phyloP scores from a whole-genome alignment of 2,797 vertebrate genomes.

The Urocyon cinereoargenteus region DNA sequence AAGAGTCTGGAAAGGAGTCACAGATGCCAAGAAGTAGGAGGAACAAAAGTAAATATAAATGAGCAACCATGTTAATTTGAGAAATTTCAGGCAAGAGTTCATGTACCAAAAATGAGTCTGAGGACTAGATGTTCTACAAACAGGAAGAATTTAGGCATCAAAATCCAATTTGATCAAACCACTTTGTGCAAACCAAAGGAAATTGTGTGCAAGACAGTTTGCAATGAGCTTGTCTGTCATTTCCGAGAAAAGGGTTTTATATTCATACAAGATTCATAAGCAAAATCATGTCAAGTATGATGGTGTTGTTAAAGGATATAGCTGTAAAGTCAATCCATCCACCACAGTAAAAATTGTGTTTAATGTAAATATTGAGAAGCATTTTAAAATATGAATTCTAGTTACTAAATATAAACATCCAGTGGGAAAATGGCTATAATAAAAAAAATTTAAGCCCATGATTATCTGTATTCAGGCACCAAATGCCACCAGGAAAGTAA shows the following conservation, averaged over 20 bases:
- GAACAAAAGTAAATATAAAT: constrained; percentile 37
- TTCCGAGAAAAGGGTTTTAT: not conserved
- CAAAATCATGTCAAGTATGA: not conserved
- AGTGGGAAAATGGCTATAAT: not conserved
- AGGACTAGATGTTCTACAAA: constrained; percentile 25
- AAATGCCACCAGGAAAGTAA: not conserved
- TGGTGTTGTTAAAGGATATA: not conserved
- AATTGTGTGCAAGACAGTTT: not conserved
- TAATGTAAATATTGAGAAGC: constrained; percentile 32
- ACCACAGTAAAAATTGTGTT: not conserved
- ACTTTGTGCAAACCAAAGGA: constrained; percentile 47
- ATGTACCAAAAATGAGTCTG: not conserved
- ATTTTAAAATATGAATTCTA: constrained; percentile 29
- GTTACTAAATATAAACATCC: not conserved
- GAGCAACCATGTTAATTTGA: not conserved
- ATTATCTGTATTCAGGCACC: not conserved
- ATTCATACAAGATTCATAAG: not conserved
- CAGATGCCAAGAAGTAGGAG: not conserved
- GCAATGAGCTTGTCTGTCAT: not conserved
- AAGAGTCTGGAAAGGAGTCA: not conserved
- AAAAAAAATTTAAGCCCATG: not conserved
- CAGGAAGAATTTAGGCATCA: constrained; percentile 38
- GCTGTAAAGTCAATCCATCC: not conserved
- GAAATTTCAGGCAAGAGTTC: not conserved
- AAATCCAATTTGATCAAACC: constrained; percentile 48